Evolutionary conservation across 2,113 vertebrate genomes (phyloP).

Genomic region (Glaucidium brasilianum): DNA sequence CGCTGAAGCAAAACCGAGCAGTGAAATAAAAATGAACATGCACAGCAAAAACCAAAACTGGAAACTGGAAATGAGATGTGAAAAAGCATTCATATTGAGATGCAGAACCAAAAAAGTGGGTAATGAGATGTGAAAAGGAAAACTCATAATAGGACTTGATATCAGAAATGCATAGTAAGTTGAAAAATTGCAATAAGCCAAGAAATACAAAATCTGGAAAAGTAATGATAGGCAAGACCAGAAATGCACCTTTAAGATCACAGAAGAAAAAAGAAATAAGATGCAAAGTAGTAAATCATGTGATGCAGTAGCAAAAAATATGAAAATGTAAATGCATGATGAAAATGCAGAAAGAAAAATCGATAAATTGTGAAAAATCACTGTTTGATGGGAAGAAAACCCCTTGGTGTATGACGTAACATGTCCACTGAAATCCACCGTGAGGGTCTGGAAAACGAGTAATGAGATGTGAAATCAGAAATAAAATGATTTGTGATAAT

Average conservation of each 20-base stretch:
- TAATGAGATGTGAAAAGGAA: constrained; percentile 15
- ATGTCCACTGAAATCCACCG: not conserved
- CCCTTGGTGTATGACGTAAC: not conserved
- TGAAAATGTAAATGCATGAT: not conserved
- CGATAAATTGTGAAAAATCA: not conserved
- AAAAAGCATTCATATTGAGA: not conserved
- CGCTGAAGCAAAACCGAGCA: not conserved
- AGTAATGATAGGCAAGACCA: not conserved
- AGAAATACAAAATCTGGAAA: not conserved
- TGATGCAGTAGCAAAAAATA: not conserved
- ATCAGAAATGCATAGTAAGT: not conserved
- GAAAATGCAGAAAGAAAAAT: not conserved
- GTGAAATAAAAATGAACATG: constrained; percentile 1
- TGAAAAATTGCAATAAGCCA: not conserved
- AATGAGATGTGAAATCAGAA: constrained; percentile 33
- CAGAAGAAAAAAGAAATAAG: not conserved
- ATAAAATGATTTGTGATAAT: not conserved
- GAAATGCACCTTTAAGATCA: not conserved
- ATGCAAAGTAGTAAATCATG: not conserved
- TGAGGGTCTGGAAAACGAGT: not conserved
- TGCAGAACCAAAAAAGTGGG: not conserved
- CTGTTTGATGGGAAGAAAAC: not conserved
- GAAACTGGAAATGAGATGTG: not conserved
- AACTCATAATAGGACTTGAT: not conserved
- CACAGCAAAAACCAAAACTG: not conserved